Conservation (phyloP, 2,113 vertebrate genomes). For the Strigops habroptila region DNA sequence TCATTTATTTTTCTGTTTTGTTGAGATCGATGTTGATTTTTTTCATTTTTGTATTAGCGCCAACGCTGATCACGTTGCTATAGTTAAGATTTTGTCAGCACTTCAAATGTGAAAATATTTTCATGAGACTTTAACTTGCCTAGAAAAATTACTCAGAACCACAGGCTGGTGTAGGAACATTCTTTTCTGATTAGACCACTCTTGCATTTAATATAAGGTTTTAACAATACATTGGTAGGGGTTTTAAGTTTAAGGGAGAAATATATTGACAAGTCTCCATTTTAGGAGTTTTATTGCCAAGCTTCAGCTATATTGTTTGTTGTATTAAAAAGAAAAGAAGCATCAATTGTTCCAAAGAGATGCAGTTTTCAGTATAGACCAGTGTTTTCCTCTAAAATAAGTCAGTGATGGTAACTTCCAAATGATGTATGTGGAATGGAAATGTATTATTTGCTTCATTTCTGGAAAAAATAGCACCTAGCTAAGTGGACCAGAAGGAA, state of each 20-base stretch:
- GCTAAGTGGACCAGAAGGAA: not conserved
- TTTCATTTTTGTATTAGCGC: not conserved
- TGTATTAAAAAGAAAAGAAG: not conserved
- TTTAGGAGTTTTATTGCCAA: not conserved
- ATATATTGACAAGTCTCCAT: not conserved
- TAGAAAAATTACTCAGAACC: not conserved
- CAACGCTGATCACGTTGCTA: not conserved
- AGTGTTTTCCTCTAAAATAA: not conserved
- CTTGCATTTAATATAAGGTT: not conserved
- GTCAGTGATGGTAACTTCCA: not conserved
- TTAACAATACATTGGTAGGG: not conserved
- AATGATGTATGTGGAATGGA: not conserved
- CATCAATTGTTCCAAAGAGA: not conserved
- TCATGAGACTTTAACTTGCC: not conserved
- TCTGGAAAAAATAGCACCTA: not conserved
- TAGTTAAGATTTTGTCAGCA: not conserved
- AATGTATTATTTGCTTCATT: not conserved
- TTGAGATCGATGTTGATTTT: not conserved
- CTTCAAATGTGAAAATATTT: not conserved
- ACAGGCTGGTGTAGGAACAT: not conserved
- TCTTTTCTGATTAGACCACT: not conserved
- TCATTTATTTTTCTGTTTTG: not conserved
- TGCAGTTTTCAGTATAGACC: not conserved
- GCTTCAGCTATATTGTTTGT: not conserved
- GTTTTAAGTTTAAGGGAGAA: not conserved